Base-by-base conservation (phyloP, 2,888 invertebrate genomes). In the Parnassius orleans region DNA sequence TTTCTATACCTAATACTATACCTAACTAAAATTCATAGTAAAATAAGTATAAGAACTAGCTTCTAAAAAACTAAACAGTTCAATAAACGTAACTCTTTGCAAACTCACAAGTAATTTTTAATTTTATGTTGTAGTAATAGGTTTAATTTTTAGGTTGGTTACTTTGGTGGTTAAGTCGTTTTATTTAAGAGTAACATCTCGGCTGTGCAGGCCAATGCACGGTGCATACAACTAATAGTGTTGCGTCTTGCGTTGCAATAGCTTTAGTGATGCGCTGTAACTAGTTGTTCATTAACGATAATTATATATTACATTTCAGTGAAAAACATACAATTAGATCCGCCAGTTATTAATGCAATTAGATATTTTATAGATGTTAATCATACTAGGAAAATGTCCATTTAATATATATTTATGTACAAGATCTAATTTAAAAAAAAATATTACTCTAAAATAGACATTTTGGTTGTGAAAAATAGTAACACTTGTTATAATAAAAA, bases 201-300 rank as follows among this genome's bases (percentile, higher is more conserved):
- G 83, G 84, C 84, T 84, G 84, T 88, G 83, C 90, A 90, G 91
- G 91, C 91, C 91, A 90, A 85, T 90, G 91, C 90, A 88, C 91
- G 91, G 84, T 87, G 91, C 91, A 90, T 90, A 90, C 90, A 90
- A 90, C 88, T 90, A 87, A 87, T 88, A 90, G 91, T 82, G 91
- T 76, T 85, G 90, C 74, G 80, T 76, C 72, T 73, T 69, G 72
- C 74, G 73, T 72, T 65, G 72, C 69, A 76, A 77, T 72, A 70
- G 71, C 68, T 67, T 65, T 73, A 71, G 74, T 70, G 73, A 65
- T 71, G 72, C 69, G 55, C 61, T 14, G 61, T 53, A 59, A 54
- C 55, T 33, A 19, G 53, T 55, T 15, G 3, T 15, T 50, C n/a
- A 55, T 64, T 63, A 70, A 69, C 71, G 68, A 67, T 67, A 43